Base-by-base conservation (phyloP, 2,888 invertebrate genomes). In the Drosophila lutescens region DNA sequence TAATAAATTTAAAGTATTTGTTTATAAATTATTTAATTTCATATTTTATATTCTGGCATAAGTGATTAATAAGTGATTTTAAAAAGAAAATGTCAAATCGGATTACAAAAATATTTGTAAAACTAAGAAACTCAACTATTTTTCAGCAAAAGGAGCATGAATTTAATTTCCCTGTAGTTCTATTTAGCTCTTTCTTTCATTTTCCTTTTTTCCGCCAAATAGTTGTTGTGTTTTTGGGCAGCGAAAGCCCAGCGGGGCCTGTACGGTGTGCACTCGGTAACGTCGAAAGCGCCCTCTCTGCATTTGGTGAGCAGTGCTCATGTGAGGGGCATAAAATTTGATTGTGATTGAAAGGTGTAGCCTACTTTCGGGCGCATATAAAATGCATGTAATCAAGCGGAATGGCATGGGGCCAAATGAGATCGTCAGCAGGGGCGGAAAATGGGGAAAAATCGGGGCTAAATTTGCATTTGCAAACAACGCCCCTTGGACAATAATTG, bases 301-400 rank as follows among this genome's bases (percentile, higher is more conserved):
- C 40, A 51, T 61, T 38, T 34, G 32, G 61, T 0, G 41, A 17
- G 17, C 41, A 59, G 36, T 66, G 32, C 61, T 34, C 62, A 63
- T 70, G 73, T 56, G 54, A 41, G 63, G 55, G 61, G 85, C 73
- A 87, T 86, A 85, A 86, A 86, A 86, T 86, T 86, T 86, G 80
- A 87, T 87, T 85, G 85, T 87, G 87, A 87, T 86, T 86, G 85
- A 86, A 87, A 86, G 87, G 82, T 87, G 85, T 87, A 87, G 85
- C 87, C 87, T 87, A 85, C 87, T 87, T 86, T 87, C 72, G 68
- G 78, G 79, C 72, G 80, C 84, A 84, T 83, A 86, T 84, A 79
- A 86, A 84, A 87, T 81, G 84, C 84, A 86, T 84, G 86, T 84
- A 84, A 84, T 84, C 84, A 84, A 79, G 86, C 84, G 80, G 79